Evolutionary conservation across 2,113 vertebrate species (phyloP).

Genomic region (Hoplias malabaricus): DNA sequence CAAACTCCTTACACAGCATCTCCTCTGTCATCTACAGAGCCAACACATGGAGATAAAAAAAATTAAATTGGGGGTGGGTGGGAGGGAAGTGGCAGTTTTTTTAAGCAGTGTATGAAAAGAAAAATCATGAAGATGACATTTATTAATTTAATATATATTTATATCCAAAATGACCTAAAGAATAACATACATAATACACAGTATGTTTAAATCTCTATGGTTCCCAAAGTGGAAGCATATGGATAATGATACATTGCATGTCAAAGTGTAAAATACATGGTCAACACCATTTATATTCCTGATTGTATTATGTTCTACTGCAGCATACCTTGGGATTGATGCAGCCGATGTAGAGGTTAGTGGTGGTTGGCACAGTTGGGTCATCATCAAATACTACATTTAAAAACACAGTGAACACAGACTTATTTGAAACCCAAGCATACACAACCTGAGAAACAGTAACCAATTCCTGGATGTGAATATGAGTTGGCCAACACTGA

Average conservation of each 20-base stretch:
- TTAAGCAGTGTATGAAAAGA: too few species aligned
- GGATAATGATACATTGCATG: too few species aligned
- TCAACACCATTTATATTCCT: not conserved
- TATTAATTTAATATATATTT: too few species aligned
- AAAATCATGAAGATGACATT: too few species aligned
- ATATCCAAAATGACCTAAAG: too few species aligned
- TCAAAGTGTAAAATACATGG: not conserved
- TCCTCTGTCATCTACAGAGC: slow-evolving; percentile 79
- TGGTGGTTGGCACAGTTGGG: slow-evolving; percentile 71
- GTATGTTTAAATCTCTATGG: too few species aligned
- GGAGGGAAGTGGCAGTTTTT: too few species aligned
- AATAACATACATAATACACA: too few species aligned
- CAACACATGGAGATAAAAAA: not conserved
- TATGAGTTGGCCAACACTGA: too few species aligned
- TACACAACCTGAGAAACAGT: not conserved
- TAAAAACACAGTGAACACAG: not conserved
- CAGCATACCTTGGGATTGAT: slow-evolving; percentile 77
- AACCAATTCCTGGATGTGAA: too few species aligned
- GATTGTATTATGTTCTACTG: not conserved
- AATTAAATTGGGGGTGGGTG: too few species aligned
- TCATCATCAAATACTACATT: slow-evolving; percentile 80
- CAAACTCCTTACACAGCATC: slow-evolving; percentile 82
- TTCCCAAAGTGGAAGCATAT: too few species aligned
- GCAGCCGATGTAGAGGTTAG: slow-evolving; percentile 80
- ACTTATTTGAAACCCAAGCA: not conserved